phyloP scores from a whole-genome alignment of 1,140 invertebrate genomes.

The Spodoptera frugiperda region DNA sequence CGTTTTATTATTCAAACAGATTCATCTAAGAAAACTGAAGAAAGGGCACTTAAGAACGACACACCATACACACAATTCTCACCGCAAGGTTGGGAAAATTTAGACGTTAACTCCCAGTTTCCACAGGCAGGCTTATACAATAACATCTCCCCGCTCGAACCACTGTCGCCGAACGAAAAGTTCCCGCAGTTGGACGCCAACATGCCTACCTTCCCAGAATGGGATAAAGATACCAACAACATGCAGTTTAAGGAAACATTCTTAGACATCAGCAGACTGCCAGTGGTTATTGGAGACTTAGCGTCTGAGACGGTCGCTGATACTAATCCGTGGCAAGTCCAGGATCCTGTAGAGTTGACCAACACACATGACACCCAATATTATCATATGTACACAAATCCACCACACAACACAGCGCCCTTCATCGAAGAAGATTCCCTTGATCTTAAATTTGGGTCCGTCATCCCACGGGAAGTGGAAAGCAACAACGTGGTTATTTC shows the following conservation, averaged over 20 bases:
- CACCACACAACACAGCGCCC: constrained; percentile 68
- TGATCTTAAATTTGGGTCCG: constrained; percentile 72
- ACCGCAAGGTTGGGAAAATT: constrained; percentile 76
- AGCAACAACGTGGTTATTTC: constrained; percentile 67
- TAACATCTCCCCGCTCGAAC: constrained; percentile 59
- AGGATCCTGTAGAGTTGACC: constrained; percentile 60
- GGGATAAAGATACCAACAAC: constrained; percentile 55
- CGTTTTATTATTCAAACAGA: constrained; percentile 61
- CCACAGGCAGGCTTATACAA: constrained; percentile 66
- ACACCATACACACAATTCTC: constrained; percentile 79
- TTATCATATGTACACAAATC: constrained; percentile 65
- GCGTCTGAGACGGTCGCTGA: constrained; percentile 62
- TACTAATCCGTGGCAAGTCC: constrained; percentile 58
- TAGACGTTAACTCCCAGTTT: constrained; percentile 72
- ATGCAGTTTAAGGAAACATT: constrained; percentile 72
- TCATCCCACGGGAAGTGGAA: constrained; percentile 73
- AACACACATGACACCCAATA: constrained; percentile 64
- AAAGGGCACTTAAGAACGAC: constrained; percentile 76
- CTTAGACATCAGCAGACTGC: constrained; percentile 71
- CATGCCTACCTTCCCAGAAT: constrained; percentile 49
- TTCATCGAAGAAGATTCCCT: constrained; percentile 78
- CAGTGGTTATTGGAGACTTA: constrained; percentile 74
- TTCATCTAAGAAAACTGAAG: constrained; percentile 68
- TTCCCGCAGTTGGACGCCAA: constrained; percentile 63
- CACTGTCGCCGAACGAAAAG: constrained; percentile 68